phyloP scores from a whole-genome alignment of 1,140 invertebrate genomes.

The Drosophila guanche region DNA sequence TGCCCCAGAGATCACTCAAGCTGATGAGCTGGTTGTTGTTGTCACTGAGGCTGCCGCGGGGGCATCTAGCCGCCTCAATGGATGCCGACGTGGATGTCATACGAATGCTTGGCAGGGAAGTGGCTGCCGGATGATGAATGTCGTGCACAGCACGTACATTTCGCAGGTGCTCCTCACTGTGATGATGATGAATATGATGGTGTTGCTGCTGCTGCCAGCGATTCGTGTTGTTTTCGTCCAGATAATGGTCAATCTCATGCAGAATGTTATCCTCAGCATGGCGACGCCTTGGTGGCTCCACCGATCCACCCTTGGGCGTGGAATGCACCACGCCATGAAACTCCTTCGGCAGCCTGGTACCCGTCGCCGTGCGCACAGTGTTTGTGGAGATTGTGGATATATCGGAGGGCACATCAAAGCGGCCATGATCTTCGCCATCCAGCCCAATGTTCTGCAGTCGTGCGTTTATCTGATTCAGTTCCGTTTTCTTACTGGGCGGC shows the following conservation, averaged over 20 bases:
- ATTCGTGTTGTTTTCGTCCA: constrained; percentile 42
- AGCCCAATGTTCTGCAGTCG: constrained; percentile 61
- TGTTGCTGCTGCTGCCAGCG: constrained; percentile 36
- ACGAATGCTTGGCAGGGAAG: constrained; percentile 62
- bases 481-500: constrained; percentile 65
- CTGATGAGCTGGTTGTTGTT: constrained; percentile 78
- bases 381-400: constrained; percentile 75
- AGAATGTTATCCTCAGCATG: constrained; percentile 59
- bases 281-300: constrained; percentile 21
- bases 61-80: constrained; percentile 3
- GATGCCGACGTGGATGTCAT: constrained; percentile 31
- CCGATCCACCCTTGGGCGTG: constrained; percentile 65
- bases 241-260: constrained; percentile 72
- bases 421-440: constrained; percentile 31
- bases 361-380: constrained; percentile 59
- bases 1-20: constrained; percentile 85
- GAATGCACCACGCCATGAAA: constrained; percentile 66
- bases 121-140: constrained; percentile 27
- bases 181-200: constrained; percentile 46
- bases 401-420: constrained; percentile 60
- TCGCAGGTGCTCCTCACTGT: constrained; percentile 61
- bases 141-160: constrained; percentile 32
- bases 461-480: constrained; percentile 75
- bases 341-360: constrained; percentile 24
- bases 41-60: constrained; percentile 3